phyloP scores from a whole-genome alignment of 2,888 invertebrate genomes.

The Creontiades dilutus region DNA sequence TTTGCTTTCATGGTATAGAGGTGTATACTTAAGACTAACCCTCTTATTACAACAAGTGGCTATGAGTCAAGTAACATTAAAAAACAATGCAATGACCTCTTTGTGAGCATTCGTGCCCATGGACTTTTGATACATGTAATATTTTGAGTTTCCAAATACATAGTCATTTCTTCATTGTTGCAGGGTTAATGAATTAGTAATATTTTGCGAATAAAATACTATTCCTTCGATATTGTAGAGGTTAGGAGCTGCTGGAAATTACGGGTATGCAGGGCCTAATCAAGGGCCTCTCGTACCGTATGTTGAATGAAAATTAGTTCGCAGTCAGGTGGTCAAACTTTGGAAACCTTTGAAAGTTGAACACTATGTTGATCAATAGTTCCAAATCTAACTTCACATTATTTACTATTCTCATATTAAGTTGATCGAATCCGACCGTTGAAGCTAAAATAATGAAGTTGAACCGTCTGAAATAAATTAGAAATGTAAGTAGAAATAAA shows the following conservation, averaged over 20 bases:
- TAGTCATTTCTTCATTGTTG: background rate
- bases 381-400: too few species aligned
- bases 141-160: background rate
- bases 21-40: background rate
- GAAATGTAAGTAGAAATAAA: too few species aligned
- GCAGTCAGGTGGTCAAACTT: too few species aligned
- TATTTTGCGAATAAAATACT: background rate
- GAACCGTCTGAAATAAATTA: too few species aligned
- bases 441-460: too few species aligned
- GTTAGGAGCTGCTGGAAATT: background rate
- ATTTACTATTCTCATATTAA: too few species aligned
- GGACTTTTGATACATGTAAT: background rate
- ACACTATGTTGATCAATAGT: too few species aligned
- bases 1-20: background rate
- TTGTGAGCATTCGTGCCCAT: background rate
- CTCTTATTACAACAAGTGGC: slow-evolving; percentile 17
- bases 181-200: background rate
- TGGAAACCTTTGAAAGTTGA: too few species aligned
- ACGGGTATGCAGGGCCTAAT: too few species aligned
- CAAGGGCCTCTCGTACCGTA: too few species aligned
- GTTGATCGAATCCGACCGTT: too few species aligned
- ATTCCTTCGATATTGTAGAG: background rate
- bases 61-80: slow-evolving; percentile 9
- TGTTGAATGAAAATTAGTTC: too few species aligned
- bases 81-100: background rate